Evolutionary conservation across 2,888 invertebrate genomes (phyloP).

Genomic region (Phyllotreta striolata): DNA sequence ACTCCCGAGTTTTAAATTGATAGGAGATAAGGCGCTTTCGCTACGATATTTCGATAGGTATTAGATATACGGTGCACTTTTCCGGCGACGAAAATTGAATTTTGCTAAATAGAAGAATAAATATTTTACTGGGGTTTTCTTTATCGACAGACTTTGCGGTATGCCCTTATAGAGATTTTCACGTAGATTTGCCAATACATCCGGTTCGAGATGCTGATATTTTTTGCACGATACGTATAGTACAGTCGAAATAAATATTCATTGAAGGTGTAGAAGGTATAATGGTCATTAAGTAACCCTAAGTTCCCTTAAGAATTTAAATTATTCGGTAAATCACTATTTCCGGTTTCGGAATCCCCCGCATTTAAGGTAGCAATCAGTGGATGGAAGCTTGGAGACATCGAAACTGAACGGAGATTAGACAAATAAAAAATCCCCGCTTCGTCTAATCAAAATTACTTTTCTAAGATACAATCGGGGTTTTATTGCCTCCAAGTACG

Average conservation of each 20-base stretch:
- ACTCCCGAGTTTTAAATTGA: conserved; percentile 21
- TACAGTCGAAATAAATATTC: no score
- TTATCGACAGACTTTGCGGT: no score
- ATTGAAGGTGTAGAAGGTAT: background rate
- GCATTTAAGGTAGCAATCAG: conserved; percentile 9
- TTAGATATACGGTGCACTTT: conserved; percentile 15
- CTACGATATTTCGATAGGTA: conserved; percentile 21
- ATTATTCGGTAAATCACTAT: conserved; percentile 4
- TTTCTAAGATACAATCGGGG: conserved; percentile 22
- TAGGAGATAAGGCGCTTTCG: conserved; percentile 25
- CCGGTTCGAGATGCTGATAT: no score
- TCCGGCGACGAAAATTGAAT: conserved; percentile 24
- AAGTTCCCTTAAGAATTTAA: conserved; percentile 4
- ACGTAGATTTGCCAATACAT: no score
- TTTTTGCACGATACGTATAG: no score
- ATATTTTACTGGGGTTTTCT: conserved; percentile 14
- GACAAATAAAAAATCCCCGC: conserved; percentile 17
- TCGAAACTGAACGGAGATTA: conserved; percentile 5
- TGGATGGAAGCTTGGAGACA: background rate
- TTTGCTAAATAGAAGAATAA: conserved; percentile 19
- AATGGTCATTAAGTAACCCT: background rate
- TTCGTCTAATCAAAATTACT: conserved; percentile 23
- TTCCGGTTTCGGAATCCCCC: background rate
- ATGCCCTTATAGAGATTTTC: no score
- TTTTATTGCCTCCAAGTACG: conserved; percentile 25